These are phyloP conservation scores for Harpagoxenus sublaevis DNA, from an alignment of 2,888 invertebrate species.

Conservation along the genomic window DNA sequence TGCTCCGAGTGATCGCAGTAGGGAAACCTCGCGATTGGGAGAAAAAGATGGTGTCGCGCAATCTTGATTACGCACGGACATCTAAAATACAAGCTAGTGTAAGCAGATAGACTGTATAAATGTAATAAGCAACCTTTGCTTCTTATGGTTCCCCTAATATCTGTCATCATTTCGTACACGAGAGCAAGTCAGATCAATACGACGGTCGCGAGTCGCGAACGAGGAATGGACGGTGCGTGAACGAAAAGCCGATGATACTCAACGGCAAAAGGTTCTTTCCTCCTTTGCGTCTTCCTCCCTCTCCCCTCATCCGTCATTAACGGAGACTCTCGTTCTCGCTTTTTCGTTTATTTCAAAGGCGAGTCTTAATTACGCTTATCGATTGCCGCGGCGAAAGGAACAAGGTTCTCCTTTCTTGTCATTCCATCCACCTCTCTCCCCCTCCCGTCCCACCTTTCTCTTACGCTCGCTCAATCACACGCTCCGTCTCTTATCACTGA, in stretches of 20 bases:
- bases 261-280: not conserved
- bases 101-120: not conserved
- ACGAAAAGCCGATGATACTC: not conserved
- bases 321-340: slow-evolving; percentile 16
- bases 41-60: not conserved
- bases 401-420: slow-evolving; percentile 36
- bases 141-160: not conserved
- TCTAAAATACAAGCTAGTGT: not conserved
- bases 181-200: not conserved
- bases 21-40: not conserved
- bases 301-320: not conserved
- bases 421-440: not conserved
- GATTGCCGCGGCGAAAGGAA: slow-evolving; percentile 51
- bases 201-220: not conserved
- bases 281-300: not conserved
- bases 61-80: not conserved
- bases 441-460: slow-evolving; percentile 4
- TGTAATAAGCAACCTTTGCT: not conserved
- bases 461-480: slow-evolving; percentile 36
- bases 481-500: slow-evolving; percentile 58
- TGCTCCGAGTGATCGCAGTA: not conserved
- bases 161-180: not conserved
- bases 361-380: slow-evolving; percentile 61
- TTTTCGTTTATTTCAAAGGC: slow-evolving; percentile 38
- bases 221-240: not conserved